These are phyloP conservation scores for Enteromius anoplus DNA, from an alignment of 2,797 vertebrate genomes.

Conservation along the genomic window DNA sequence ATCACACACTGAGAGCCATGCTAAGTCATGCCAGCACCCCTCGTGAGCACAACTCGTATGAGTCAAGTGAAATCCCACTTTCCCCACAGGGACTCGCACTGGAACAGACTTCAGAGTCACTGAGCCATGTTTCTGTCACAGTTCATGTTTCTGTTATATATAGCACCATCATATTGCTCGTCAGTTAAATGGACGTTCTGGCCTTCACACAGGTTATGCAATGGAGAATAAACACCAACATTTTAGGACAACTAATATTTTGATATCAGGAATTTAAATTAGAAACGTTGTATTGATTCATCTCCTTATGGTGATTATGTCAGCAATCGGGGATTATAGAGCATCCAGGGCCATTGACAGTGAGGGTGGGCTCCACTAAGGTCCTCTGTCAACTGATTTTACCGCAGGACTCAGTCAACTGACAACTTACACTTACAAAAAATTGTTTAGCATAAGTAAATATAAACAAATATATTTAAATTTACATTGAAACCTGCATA, in stretches of 20 bases:
- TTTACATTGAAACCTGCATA: neutral
- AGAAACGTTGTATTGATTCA: neutral
- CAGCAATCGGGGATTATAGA: neutral
- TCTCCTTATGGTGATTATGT: neutral
- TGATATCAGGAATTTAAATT: neutral
- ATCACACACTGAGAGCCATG: conserved; percentile 29
- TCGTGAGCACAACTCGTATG: conserved; percentile 38
- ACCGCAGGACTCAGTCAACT: neutral
- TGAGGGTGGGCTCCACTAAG: neutral
- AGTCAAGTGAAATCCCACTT: conserved; percentile 6
- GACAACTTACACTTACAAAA: too few relatives aligned
- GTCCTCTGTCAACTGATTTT: neutral
- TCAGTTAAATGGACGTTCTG: conserved; percentile 26
- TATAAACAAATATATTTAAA: neutral
- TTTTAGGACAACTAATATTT: neutral
- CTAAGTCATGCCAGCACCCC: conserved; percentile 42
- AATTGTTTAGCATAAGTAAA: neutral
- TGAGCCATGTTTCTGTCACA: conserved; percentile 24
- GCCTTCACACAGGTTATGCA: conserved; percentile 16
- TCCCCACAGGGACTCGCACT: conserved; percentile 35
- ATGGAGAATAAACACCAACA: neutral
- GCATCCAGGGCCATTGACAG: neutral
- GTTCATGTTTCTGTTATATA: conserved; percentile 35
- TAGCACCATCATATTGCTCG: conserved; percentile 4
- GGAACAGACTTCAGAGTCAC: conserved; percentile 34